Base-by-base conservation (phyloP, 2,888 invertebrate species). In the Leptinotarsa juncta region DNA sequence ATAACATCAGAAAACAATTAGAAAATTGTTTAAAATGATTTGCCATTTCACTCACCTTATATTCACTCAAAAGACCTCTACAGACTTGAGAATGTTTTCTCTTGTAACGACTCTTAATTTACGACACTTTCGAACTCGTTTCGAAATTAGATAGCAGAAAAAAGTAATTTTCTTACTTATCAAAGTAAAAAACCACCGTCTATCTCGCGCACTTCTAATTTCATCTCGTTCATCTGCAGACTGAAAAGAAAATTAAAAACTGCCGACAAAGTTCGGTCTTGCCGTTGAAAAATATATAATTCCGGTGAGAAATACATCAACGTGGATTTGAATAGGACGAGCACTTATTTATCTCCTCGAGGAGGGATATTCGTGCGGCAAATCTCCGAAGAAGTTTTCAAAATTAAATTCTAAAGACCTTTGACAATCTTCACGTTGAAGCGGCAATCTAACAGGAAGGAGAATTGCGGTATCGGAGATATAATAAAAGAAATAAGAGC, bases 171-270 rank as follows among this genome's bases (percentile, higher is more conserved):
- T 23, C 66, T 69, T 66, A 62, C 67, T 76, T 69, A 73, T 68
- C 23, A 69, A 76, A 65, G 62, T 65, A 51, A 68, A 69, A 76
- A 73, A 65, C 57, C 60, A 68, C 68, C 65, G 67, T 55, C 65
- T 65, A 65, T 65, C 65, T 69, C 16, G 42, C 55, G 20, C 23
- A 55, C 67, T 68, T 68, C 70, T 75, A 76, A 78, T 76, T 75
- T 67, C 69, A 51, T 70, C 72, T 65, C 57, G 53, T 68, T 67
- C 65, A 71, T 67, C 50, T 65, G 49, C 20, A n/a, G 57, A 62
- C 67, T 72, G 67, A 75, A 67, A 70, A 65, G 76, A 78, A 75
- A 75, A 78, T 77, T 78, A 75, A 78, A 77, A 78, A 75, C 68
- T 77, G 62, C 71, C 69, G 68, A 73, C 73, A 66, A 74, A 75